Conservation (phyloP, 2,888 invertebrate species). For the Heliconius ismenius region DNA sequence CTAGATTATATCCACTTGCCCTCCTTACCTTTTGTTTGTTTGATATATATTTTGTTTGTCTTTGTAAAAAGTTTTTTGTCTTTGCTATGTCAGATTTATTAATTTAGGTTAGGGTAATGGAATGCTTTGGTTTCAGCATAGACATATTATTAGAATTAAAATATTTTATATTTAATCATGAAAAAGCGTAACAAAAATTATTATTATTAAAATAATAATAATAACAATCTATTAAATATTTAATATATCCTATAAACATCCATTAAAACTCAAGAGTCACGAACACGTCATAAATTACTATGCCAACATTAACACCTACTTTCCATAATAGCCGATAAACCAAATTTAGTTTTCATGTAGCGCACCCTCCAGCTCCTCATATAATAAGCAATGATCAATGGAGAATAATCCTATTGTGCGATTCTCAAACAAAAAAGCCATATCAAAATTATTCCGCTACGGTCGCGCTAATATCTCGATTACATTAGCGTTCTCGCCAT, state of each 20-base stretch:
- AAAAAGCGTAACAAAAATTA: background rate
- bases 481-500: conserved; percentile 71
- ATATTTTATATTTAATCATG: background rate
- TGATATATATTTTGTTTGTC: conserved; percentile 64
- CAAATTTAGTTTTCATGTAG: conserved; percentile 82
- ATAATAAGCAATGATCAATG: conserved; percentile 82
- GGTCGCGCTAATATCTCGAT: conserved; percentile 80
- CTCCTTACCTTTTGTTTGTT: conserved; percentile 72
- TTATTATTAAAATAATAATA: background rate
- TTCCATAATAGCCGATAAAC: conserved; percentile 82
- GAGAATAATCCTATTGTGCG: conserved; percentile 81
- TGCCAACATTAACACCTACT: conserved; percentile 80
- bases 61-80: conserved; percentile 48
- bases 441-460: conserved; percentile 79
- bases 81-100: conserved; percentile 44
- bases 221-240: conserved; percentile 27
- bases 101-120: conserved; percentile 21
- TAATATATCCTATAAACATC: conserved; percentile 56
- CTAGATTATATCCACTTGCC: conserved; percentile 72
- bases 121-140: background rate
- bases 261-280: conserved; percentile 72
- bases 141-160: background rate
- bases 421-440: conserved; percentile 72
- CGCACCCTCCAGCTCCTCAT: conserved; percentile 80
- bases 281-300: conserved; percentile 75